phyloP scores from a whole-genome alignment of 2,113 vertebrate genomes.

The Helogale parvula region DNA sequence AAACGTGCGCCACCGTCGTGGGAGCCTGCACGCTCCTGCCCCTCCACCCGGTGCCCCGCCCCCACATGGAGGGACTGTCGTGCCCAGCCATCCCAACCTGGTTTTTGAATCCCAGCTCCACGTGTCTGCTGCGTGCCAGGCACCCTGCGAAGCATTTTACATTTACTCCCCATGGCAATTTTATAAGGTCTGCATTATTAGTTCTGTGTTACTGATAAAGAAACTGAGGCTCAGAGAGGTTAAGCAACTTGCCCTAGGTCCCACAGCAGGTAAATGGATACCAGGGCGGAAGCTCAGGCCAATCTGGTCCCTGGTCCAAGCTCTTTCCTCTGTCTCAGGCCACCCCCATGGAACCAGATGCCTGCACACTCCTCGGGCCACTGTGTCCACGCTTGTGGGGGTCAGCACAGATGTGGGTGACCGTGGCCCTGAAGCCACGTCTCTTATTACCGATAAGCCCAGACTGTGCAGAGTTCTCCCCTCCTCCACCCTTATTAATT shows the following conservation, averaged over 20 bases:
- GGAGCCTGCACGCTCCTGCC: fast-evolving
- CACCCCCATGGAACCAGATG: not conserved
- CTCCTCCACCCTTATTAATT: not conserved
- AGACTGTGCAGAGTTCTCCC: too few relatives aligned
- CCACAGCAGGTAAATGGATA: not conserved
- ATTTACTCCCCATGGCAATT: not conserved
- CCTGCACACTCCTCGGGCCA: not conserved
- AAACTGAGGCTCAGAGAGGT: not conserved
- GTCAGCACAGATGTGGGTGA: not conserved
- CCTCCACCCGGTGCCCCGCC: fast-evolving
- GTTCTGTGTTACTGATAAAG: not conserved
- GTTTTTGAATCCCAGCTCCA: not conserved
- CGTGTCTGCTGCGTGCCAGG: fast-evolving
- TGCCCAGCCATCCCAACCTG: fast-evolving
- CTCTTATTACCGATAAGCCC: not conserved
- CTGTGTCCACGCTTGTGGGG: not conserved
- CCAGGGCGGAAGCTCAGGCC: not conserved
- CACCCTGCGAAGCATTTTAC: not conserved
- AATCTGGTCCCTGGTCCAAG: too few relatives aligned
- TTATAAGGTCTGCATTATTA: not conserved
- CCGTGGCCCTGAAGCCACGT: fast-evolving
- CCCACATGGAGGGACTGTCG: not conserved
- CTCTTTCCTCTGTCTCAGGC: not conserved
- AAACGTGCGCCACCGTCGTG: fast-evolving
- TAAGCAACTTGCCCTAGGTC: not conserved